Evolutionary conservation across 2,797 vertebrate genomes (phyloP).

Genomic region (Smutsia temminckii): DNA sequence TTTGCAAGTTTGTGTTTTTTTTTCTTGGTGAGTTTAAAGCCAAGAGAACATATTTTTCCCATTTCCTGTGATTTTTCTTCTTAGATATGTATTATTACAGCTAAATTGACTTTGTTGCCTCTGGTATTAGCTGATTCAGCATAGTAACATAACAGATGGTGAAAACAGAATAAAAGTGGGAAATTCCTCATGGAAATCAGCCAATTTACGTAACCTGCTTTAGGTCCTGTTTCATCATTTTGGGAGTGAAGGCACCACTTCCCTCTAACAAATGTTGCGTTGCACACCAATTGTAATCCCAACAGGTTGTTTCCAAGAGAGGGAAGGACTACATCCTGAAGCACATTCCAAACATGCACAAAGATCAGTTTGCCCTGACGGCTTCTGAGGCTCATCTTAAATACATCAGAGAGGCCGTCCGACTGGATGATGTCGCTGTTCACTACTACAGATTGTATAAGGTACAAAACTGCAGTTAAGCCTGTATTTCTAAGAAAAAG

Average conservation of each 20-base stretch:
- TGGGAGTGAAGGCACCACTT: neutral
- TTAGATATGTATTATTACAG: neutral
- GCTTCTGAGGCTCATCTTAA: conserved; percentile 97
- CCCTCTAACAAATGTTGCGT: conserved; percentile 14
- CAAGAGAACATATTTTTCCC: neutral
- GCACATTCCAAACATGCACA: conserved; percentile 99
- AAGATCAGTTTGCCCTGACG: conserved; percentile 96
- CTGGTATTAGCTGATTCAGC: conserved; percentile 11
- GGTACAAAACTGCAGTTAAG: conserved; percentile 81
- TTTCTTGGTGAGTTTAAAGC: conserved; percentile 12
- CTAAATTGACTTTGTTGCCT: neutral
- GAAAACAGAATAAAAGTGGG: neutral
- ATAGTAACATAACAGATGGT: neutral
- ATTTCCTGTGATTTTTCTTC: conserved; percentile 43
- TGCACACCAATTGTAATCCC: conserved; percentile 23
- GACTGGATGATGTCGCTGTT: conserved; percentile 95
- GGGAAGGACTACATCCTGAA: conserved; percentile 98
- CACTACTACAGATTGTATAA: conserved; percentile 98
- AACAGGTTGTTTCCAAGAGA: conserved; percentile 95
- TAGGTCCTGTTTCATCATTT: conserved; percentile 12
- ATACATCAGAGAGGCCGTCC: conserved; percentile 96
- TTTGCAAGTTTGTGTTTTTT: neutral
- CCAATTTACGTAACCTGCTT: neutral
- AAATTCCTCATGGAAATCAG: neutral
- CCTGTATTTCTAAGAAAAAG: neutral